These are phyloP conservation scores for Brachionus paranguensis DNA, from an alignment of 1,140 invertebrate species.

Conservation along the genomic window DNA sequence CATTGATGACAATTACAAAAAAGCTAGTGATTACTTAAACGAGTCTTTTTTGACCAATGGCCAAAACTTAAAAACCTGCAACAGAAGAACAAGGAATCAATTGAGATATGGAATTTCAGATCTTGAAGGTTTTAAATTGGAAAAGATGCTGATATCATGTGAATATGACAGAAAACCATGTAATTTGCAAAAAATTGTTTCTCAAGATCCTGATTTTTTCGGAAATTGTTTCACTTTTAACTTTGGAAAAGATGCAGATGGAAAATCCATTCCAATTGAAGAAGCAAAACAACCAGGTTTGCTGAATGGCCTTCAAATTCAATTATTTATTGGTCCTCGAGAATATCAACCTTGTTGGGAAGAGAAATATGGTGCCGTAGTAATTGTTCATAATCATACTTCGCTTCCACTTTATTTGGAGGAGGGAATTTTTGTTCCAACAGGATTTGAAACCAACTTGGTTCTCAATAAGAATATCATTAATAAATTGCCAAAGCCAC, in stretches of 20 bases:
- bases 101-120: not conserved
- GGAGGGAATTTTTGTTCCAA: not conserved
- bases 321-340: not conserved
- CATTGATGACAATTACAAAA: not conserved
- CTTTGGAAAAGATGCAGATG: not conserved
- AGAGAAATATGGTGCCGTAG: not conserved
- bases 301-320: not conserved
- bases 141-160: slow-evolving; percentile 11
- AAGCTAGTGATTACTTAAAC: not conserved
- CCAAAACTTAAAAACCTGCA: not conserved
- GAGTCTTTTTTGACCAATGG: not conserved
- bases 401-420: not conserved
- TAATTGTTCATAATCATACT: not conserved
- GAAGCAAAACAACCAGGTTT: not conserved
- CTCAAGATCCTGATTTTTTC: not conserved
- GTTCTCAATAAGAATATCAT: not conserved
- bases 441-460: not conserved
- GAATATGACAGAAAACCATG: not conserved
- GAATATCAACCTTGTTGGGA: slow-evolving; percentile 27
- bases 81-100: not conserved
- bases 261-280: not conserved
- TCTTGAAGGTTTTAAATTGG: not conserved
- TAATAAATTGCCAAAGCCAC: not conserved
- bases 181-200: not conserved
- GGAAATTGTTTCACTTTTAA: slow-evolving; percentile 23